phyloP scores from a whole-genome alignment of 1,140 invertebrate species.

The Microplitis demolitor region DNA sequence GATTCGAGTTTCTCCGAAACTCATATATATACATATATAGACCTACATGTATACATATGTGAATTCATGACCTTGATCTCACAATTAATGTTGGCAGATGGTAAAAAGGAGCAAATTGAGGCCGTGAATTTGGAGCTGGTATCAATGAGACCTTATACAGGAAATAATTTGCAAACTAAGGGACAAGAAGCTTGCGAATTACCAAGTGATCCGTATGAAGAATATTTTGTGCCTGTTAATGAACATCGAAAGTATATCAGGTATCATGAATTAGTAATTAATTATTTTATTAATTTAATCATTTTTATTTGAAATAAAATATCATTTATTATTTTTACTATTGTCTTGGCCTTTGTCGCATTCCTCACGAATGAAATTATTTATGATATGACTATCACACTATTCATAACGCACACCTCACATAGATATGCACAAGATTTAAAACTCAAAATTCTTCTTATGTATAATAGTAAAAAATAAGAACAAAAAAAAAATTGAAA shows the following conservation, averaged over 20 bases:
- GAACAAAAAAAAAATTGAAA: too few species aligned
- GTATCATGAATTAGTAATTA: constrained; percentile 56
- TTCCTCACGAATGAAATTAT: not conserved
- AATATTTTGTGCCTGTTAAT: constrained; percentile 84
- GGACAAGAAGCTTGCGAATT: constrained; percentile 73
- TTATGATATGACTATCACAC: not conserved
- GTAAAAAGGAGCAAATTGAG: constrained; percentile 66
- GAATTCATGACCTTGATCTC: constrained; percentile 31
- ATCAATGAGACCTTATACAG: constrained; percentile 72
- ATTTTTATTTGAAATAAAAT: not conserved
- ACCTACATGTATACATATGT: not conserved
- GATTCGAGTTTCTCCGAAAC: constrained; percentile 31
- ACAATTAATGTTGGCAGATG: constrained; percentile 31
- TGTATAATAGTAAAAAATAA: too few species aligned
- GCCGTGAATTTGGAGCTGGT: constrained; percentile 81
- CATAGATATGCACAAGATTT: too few species aligned
- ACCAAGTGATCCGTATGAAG: constrained; percentile 73
- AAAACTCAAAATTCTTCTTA: too few species aligned
- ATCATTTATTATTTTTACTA: not conserved
- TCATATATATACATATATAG: not conserved
- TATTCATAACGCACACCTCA: not conserved
- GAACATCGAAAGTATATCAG: constrained; percentile 84
- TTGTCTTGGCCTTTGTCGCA: not conserved
- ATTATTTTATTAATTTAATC: not conserved
- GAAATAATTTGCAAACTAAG: constrained; percentile 69